These are phyloP conservation scores for Brenthis daphne DNA, from an alignment of 2,888 invertebrate genomes.

Conservation along the genomic window DNA sequence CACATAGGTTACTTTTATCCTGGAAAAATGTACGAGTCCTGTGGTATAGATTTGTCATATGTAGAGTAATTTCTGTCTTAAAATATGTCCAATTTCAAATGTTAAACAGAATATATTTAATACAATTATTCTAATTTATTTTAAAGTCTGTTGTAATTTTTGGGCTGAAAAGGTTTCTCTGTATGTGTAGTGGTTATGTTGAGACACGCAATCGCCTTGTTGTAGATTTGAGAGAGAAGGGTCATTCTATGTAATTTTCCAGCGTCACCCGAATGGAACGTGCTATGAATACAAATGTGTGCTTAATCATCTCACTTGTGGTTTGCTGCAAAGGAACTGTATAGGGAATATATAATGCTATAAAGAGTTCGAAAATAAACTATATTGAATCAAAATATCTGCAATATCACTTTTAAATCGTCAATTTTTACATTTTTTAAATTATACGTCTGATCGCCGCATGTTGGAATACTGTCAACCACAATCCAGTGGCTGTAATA, in stretches of 20 bases:
- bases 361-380: not conserved
- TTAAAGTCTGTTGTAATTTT: not conserved
- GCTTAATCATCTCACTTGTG: constrained; percentile 22
- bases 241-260: constrained; percentile 23
- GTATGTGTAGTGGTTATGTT: not conserved
- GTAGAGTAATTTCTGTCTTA: too few relatives aligned
- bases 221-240: constrained; percentile 8
- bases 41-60: too few relatives aligned
- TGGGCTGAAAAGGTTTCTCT: not conserved
- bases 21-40: too few relatives aligned
- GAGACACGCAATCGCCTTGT: constrained; percentile 14
- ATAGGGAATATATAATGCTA: constrained; percentile 5
- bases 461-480: too few relatives aligned
- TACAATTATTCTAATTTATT: not conserved
- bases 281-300: constrained; percentile 12
- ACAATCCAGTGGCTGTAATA: too few relatives aligned
- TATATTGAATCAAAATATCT: not conserved
- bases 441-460: too few relatives aligned
- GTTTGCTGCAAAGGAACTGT: not conserved
- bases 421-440: too few relatives aligned
- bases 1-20: too few relatives aligned
- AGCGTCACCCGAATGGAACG: constrained; percentile 12
- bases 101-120: not conserved
- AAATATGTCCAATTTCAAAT: too few relatives aligned
- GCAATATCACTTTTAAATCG: too few relatives aligned